phyloP scores from a whole-genome alignment of 2,797 vertebrate genomes.

The Dryobates pubescens region DNA sequence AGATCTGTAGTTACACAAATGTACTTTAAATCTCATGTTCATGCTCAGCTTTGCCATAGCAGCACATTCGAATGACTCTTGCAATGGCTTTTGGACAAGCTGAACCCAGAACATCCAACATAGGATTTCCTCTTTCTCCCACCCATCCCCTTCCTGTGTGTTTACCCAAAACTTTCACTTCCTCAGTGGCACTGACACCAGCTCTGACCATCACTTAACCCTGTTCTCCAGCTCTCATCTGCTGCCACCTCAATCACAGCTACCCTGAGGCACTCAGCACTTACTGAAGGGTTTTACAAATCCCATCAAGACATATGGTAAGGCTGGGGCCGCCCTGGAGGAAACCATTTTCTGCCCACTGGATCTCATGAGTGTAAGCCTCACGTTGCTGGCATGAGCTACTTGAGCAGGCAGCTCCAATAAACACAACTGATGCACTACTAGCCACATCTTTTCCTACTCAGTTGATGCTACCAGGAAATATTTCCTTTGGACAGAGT shows the following conservation, averaged over 20 bases:
- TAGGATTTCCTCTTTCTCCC: constrained; percentile 64
- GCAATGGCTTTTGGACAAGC: background rate
- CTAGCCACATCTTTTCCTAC: background rate
- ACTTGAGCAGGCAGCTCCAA: background rate
- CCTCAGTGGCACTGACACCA: constrained; percentile 12
- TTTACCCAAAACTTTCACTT: constrained; percentile 62
- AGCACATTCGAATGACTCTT: background rate
- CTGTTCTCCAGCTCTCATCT: background rate
- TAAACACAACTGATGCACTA: background rate
- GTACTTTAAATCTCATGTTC: background rate
- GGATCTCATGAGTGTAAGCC: background rate
- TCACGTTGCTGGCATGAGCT: background rate
- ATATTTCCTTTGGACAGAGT: background rate
- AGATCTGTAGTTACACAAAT: background rate
- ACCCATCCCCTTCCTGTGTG: constrained; percentile 52
- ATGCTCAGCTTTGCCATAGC: background rate
- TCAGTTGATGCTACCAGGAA: background rate
- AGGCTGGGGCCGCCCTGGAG: background rate
- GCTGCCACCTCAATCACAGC: background rate
- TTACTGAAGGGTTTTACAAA: background rate
- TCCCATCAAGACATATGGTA: background rate
- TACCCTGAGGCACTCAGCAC: background rate
- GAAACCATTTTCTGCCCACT: background rate
- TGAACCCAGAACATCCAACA: constrained; percentile 21
- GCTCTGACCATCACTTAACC: background rate